Conservation (phyloP, 2,113 vertebrate genomes). For the Lamprotornis superbus region DNA sequence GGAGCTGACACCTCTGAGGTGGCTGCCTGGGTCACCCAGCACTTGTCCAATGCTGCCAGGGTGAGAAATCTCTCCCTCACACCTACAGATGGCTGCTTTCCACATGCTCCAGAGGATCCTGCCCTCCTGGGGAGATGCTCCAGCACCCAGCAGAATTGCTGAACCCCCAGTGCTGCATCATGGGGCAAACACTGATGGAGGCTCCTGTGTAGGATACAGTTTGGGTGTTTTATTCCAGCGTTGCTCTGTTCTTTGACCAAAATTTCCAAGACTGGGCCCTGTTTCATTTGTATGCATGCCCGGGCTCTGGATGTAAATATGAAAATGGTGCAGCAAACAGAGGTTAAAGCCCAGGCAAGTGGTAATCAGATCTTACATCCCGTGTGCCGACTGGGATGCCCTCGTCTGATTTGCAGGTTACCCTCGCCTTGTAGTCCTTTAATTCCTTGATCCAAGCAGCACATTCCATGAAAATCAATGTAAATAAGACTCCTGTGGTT, state of each 20-base stretch:
- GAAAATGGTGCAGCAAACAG: not conserved
- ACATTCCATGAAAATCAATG: conserved; percentile 18
- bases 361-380: not conserved
- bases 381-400: not conserved
- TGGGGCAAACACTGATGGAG: fast-evolving
- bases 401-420: not conserved
- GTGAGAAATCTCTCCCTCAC: not conserved
- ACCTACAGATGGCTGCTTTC: not conserved
- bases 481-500: conserved; percentile 20
- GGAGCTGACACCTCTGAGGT: not conserved
- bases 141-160: not conserved
- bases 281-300: not conserved
- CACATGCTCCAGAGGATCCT: fast-evolving
- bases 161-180: not conserved
- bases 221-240: not conserved
- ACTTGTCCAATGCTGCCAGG: fast-evolving
- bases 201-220: fast-evolving
- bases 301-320: not conserved
- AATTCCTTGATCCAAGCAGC: conserved; percentile 37
- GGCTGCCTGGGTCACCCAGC: not conserved
- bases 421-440: not conserved
- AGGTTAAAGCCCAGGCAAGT: not conserved
- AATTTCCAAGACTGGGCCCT: not conserved
- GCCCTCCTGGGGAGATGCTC: not conserved
- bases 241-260: not conserved